Conservation (phyloP, 2,888 invertebrate genomes). For the Nemotelus pantherinus region DNA sequence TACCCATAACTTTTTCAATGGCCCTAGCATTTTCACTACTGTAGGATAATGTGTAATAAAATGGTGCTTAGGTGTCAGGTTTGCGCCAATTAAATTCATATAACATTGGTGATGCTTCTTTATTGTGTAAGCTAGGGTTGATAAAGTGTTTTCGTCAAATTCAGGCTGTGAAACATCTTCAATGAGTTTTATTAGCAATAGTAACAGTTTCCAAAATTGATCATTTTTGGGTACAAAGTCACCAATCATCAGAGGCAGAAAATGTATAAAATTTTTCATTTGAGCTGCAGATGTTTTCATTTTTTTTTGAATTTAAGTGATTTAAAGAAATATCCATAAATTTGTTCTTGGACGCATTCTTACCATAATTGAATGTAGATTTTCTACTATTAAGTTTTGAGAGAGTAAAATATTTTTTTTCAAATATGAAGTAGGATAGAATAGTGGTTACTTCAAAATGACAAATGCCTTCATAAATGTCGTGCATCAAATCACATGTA, state of each 20-base stretch:
- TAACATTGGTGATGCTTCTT: not conserved
- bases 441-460: not conserved
- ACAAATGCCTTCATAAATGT: conserved; percentile 13
- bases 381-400: not conserved
- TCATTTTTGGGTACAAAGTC: conserved; percentile 4
- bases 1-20: not conserved
- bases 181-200: not conserved
- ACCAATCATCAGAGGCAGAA: not conserved
- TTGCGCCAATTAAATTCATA: not conserved
- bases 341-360: no score
- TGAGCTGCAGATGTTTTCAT: not conserved
- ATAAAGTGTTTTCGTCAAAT: not conserved
- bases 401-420: not conserved
- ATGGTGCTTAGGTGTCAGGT: not conserved
- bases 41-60: not conserved
- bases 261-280: not conserved
- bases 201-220: not conserved
- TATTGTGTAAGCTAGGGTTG: not conserved
- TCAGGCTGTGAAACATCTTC: not conserved
- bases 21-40: not conserved
- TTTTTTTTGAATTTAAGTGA: not conserved
- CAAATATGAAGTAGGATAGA: not conserved
- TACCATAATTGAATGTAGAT: no score
- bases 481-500: conserved; percentile 13
- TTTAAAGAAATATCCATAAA: not conserved